Evolutionary conservation across 92 coral and sea anemone species (phyloP).

Genomic region (Plumapathes pennacea): DNA sequence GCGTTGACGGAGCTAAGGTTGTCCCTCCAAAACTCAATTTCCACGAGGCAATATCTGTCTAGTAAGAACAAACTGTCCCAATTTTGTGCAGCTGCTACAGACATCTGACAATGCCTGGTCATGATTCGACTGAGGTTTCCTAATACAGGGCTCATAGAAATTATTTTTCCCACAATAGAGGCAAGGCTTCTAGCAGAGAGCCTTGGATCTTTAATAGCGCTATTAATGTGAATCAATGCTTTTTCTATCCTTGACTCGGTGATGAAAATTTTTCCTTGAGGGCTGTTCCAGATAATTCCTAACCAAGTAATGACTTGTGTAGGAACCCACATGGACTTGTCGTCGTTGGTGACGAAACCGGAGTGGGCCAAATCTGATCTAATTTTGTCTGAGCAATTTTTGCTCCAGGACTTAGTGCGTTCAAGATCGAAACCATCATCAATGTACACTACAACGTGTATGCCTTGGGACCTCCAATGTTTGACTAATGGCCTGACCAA

Average conservation of each 20-base stretch:
- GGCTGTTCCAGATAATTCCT: constrained; percentile 30
- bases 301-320: constrained; percentile 14
- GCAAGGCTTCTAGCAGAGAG: constrained; percentile 37
- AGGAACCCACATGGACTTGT: constrained; percentile 30
- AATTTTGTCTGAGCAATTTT: constrained; percentile 4
- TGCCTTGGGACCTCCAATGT: constrained; percentile 40
- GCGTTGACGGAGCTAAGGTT: constrained; percentile 4
- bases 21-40: constrained; percentile 26
- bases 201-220: not conserved
- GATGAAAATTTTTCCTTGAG: constrained; percentile 17
- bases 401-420: constrained; percentile 1
- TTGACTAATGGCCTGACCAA: constrained; percentile 32
- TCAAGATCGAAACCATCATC: constrained; percentile 27
- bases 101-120: constrained; percentile 46
- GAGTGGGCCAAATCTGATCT: constrained; percentile 20
- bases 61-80: constrained; percentile 29
- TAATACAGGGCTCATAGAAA: constrained; percentile 45
- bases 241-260: constrained; percentile 21
- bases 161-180: constrained; percentile 24
- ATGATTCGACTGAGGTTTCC: constrained; percentile 22
- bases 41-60: constrained; percentile 28
- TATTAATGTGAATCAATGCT: not conserved
- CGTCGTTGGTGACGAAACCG: constrained; percentile 34
- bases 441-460: constrained; percentile 19
- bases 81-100: constrained; percentile 37